Evolutionary conservation across 2,113 vertebrate genomes (phyloP), one percentile per base, ranked within the genome.

Genomic region (Microcebus tavaratra): DNA sequence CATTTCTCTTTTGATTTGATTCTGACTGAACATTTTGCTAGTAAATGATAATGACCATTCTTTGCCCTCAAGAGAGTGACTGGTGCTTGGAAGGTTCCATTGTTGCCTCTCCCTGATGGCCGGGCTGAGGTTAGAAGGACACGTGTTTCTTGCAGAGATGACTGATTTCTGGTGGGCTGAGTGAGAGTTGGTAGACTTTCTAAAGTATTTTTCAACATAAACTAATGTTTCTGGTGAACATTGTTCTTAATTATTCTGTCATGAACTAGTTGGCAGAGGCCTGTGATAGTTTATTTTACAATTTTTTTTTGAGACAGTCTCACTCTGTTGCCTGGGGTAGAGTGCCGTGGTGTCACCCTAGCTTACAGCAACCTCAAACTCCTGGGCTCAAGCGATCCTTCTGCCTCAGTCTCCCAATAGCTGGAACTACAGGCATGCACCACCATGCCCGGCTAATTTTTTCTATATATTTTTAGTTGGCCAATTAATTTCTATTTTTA

Each of bases 221-320:
- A 29, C 68, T 61, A 36, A 17, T 63, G 65, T 92, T 48, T 61
- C 72, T 76, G 11, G 72, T 59, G 21, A 80, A 2, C 73, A 95
- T 88, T 89, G 11, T 91, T 73, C 55, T 48, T 80, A 79, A 67
- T 83, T 75, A 59, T 76, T 94, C 50, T 84, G 45, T 96, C 67
- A 42, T 59, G 25, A 36, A 25, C 29, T 82, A n/a, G 29, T 73
- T 89, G 80, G 27, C 59, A 82, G 50, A 95, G n/a, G 39, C 50
- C 76, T 93, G 5, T 55, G 42, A 42, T 45, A 17, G 21, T 86
- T 70, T 90, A 42, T 94, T 85, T 72, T 83, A 68, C 42, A 89
- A 50, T 65, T 90, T 94, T 75, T 45, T 45, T 45, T 45, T 45
- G 45, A 45, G 45, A 45, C 45, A 45, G 45, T 45, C 45, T 45